Conservation (phyloP, 2,888 invertebrate species). For the Polydrusus pterygomalis region DNA sequence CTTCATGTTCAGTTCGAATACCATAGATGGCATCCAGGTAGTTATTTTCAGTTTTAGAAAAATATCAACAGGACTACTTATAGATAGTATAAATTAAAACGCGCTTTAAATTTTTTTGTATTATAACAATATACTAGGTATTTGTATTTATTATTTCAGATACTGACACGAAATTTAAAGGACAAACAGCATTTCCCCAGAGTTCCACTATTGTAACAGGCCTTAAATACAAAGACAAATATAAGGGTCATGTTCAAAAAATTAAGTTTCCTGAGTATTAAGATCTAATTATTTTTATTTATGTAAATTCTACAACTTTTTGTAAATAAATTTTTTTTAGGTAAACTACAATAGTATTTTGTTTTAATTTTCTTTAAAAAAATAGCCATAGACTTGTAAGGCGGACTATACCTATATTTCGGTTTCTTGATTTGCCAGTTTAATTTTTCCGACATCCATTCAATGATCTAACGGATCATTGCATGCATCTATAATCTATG, state of each 20-base stretch:
- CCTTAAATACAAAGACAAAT: slow-evolving; percentile 87
- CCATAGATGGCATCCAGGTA: slow-evolving; percentile 88
- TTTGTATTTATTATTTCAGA: slow-evolving; percentile 72
- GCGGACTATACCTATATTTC: too few species aligned
- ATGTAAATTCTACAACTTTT: background rate
- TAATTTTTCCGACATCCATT: too few species aligned
- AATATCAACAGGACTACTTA: too few species aligned
- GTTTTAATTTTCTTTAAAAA: too few species aligned
- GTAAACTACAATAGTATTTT: background rate
- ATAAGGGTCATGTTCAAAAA: slow-evolving; percentile 81
- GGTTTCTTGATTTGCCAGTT: too few species aligned
- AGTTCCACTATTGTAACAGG: slow-evolving; percentile 90
- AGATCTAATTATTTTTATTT: background rate
- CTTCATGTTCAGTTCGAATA: slow-evolving; percentile 89
- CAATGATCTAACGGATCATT: too few species aligned
- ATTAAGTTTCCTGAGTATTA: slow-evolving; percentile 49
- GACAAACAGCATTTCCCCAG: slow-evolving; percentile 88
- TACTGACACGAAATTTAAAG: slow-evolving; percentile 82
- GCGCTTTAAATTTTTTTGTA: background rate
- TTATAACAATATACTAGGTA: too few species aligned
- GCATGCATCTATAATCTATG: too few species aligned
- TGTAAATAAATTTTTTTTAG: slow-evolving; percentile 22
- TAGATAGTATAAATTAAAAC: too few species aligned
- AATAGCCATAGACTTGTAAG: too few species aligned
- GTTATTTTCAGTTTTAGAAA: too few species aligned